These are phyloP conservation scores for Pao palembangensis DNA, from an alignment of 2,113 vertebrate genomes.

Conservation along the genomic window DNA sequence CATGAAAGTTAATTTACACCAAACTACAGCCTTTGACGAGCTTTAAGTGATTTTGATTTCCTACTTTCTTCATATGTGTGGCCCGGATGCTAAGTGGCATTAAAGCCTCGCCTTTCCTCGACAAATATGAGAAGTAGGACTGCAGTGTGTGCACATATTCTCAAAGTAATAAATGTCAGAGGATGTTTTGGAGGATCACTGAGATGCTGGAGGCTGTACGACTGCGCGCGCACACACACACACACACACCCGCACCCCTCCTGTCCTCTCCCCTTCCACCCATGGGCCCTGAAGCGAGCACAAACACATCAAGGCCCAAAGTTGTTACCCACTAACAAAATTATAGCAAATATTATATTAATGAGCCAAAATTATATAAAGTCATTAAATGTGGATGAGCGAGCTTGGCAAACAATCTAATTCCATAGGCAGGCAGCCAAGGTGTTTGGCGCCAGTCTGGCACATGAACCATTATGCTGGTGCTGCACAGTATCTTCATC, in stretches of 20 bases:
- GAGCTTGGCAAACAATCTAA: slow-evolving; percentile 53
- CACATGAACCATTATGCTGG: slow-evolving; percentile 27
- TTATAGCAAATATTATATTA: slow-evolving; percentile 71
- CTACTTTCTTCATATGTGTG: background rate
- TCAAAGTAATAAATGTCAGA: slow-evolving; percentile 53
- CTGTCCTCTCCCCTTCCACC: slow-evolving; percentile 43
- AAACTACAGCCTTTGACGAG: slow-evolving; percentile 16
- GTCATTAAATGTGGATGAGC: slow-evolving; percentile 74
- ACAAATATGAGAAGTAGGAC: slow-evolving; percentile 54
- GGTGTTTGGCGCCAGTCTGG: slow-evolving; percentile 45
- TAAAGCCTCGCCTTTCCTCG: slow-evolving; percentile 11
- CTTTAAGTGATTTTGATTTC: background rate
- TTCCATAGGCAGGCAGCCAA: slow-evolving; percentile 49
- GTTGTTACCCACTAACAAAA: slow-evolving; percentile 59
- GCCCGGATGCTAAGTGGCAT: background rate
- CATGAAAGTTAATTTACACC: slow-evolving; percentile 38
- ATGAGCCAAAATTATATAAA: slow-evolving; percentile 70
- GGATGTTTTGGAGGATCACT: slow-evolving; percentile 57
- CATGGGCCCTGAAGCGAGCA: slow-evolving; percentile 44
- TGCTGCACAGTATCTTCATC: slow-evolving; percentile 10
- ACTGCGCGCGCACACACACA: slow-evolving; percentile 42
- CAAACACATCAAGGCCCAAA: slow-evolving; percentile 52
- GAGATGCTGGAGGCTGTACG: slow-evolving; percentile 53
- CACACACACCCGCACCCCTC: slow-evolving; percentile 35
- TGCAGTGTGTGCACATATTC: slow-evolving; percentile 43